phyloP scores from a whole-genome alignment of 2,888 invertebrate genomes.

The Coelinius sp. region DNA sequence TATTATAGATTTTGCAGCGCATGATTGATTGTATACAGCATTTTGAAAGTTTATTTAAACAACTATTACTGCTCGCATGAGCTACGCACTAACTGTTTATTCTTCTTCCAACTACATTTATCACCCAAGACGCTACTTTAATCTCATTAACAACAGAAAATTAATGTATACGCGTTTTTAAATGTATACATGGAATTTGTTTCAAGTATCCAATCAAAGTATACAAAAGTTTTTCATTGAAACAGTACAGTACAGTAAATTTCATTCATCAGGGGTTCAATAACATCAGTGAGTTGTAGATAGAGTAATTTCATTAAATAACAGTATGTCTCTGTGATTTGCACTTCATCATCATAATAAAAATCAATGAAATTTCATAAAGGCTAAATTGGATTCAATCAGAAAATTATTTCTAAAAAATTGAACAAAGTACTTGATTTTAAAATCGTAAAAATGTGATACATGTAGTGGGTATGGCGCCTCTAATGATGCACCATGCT shows the following conservation, averaged over 20 bases:
- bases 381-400: slow-evolving; percentile 30
- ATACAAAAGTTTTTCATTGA: background rate
- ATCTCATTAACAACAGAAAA: slow-evolving; percentile 33
- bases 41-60: slow-evolving; percentile 58
- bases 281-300: slow-evolving; percentile 52
- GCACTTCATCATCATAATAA: slow-evolving; percentile 50
- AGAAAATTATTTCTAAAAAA: slow-evolving; percentile 29
- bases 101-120: slow-evolving; percentile 44
- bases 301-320: slow-evolving; percentile 41
- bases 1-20: slow-evolving; percentile 63
- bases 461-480: slow-evolving; percentile 72
- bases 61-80: slow-evolving; percentile 63
- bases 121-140: slow-evolving; percentile 33
- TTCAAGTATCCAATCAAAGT: background rate
- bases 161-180: background rate
- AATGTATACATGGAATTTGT: background rate
- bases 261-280: slow-evolving; percentile 9
- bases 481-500: slow-evolving; percentile 74
- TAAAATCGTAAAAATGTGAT: slow-evolving; percentile 55
- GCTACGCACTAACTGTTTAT: slow-evolving; percentile 63
- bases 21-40: slow-evolving; percentile 66
- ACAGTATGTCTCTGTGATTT: slow-evolving; percentile 58
- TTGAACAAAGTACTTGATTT: slow-evolving; percentile 33
- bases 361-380: slow-evolving; percentile 33
- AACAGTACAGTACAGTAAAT: background rate